A percentile compares a stretch with the other conserved stretches of the same genome.
Conservation (phyloP, 2,113 vertebrate species). For the Oenanthe melanoleuca region DNA sequence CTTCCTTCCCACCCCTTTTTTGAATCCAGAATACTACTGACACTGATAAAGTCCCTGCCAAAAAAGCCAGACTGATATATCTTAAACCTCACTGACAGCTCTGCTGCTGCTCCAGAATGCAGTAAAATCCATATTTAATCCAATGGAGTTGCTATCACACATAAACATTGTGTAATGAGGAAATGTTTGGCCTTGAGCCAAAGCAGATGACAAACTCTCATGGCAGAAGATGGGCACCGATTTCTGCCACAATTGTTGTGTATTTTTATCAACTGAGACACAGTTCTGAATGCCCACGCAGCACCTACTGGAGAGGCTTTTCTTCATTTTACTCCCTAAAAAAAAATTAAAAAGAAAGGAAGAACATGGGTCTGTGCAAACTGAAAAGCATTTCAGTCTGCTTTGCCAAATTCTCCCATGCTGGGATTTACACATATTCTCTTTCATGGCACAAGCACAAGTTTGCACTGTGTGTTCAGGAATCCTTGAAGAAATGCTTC, state of each 20-base stretch:
- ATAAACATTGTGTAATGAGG: not conserved
- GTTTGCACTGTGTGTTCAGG: constrained; percentile 2
- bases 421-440: not conserved
- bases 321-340: not conserved
- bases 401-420: not conserved
- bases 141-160: not conserved
- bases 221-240: not conserved
- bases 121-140: constrained; percentile 1
- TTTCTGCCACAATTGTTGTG: not conserved
- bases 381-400: not conserved
- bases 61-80: not conserved
- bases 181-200: constrained; percentile 1
- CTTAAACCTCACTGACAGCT: not conserved
- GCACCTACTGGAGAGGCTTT: not conserved
- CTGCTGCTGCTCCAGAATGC: constrained; percentile 6
- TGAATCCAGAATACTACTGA: not conserved
- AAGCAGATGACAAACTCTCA: not conserved
- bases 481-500: not conserved
- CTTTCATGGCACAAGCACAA: constrained; percentile 32
- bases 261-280: constrained; percentile 1
- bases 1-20: constrained; percentile 14
- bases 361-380: not conserved
- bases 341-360: not conserved
- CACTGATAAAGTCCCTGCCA: constrained; percentile 20
- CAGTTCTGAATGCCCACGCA: not conserved